Evolutionary conservation across 2,797 vertebrate species (phyloP).

Genomic region (Glyptemys insculpta): DNA sequence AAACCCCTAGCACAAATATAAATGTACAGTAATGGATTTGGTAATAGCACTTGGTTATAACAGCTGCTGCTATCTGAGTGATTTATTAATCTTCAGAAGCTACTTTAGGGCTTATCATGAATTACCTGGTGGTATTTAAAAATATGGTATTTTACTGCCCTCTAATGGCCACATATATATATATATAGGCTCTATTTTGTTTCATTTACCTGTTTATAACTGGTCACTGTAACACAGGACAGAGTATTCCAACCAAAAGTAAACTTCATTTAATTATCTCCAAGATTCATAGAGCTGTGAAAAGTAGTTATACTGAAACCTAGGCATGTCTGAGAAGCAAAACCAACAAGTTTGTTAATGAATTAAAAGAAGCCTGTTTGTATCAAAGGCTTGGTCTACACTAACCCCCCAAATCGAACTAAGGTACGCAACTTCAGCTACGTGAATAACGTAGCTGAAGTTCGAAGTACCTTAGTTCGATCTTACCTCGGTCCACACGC

Average conservation of each 20-base stretch:
- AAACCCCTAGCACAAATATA: background rate
- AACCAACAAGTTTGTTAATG: background rate
- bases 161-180: slow-evolving; percentile 34
- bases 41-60: background rate
- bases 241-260: background rate
- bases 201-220: background rate
- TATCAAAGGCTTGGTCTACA: too few relatives aligned
- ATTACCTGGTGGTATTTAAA: accelerated
- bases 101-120: accelerated
- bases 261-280: background rate
- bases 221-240: background rate
- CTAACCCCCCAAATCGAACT: too few relatives aligned
- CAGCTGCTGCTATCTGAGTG: background rate
- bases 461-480: too few relatives aligned
- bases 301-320: background rate
- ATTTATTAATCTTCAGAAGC: slow-evolving; percentile 40
- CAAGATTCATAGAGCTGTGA: background rate
- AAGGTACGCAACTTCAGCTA: too few relatives aligned
- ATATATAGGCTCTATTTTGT: too few relatives aligned
- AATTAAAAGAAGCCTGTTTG: background rate
- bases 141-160: slow-evolving; percentile 68
- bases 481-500: too few relatives aligned
- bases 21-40: background rate
- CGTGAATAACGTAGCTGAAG: too few relatives aligned
- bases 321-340: background rate